Percentiles rank a stretch among this genome's conserved stretches.
Evolutionary conservation across 2,888 invertebrate species (phyloP).

Genomic region (Troides oblongomaculatus): DNA sequence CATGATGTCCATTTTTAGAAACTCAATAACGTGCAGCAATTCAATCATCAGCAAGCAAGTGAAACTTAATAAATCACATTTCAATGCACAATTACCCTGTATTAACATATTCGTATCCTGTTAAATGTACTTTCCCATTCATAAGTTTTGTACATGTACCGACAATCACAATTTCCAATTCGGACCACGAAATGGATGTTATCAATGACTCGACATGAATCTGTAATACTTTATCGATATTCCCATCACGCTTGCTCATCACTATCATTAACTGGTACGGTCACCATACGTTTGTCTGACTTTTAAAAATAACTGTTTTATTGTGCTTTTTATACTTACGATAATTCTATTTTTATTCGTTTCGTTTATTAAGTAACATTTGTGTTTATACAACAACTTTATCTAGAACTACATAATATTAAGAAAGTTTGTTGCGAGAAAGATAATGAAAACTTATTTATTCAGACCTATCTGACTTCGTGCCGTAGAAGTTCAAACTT

Average conservation of each 20-base stretch:
- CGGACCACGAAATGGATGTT: constrained; percentile 37
- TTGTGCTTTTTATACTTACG: too few species aligned
- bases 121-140: constrained; percentile 40
- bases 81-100: constrained; percentile 16
- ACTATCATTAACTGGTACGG: constrained; percentile 20
- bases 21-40: too few species aligned
- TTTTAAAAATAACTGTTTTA: too few species aligned
- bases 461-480: too few species aligned
- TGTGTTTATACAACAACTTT: too few species aligned
- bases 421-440: too few species aligned
- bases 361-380: too few species aligned
- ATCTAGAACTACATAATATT: too few species aligned
- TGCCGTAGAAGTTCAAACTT: too few species aligned
- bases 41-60: not conserved
- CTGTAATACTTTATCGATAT: constrained; percentile 53
- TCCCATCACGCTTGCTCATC: constrained; percentile 31
- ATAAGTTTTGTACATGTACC: constrained; percentile 34
- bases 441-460: too few species aligned
- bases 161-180: constrained; percentile 41
- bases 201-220: constrained; percentile 24
- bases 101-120: constrained; percentile 29
- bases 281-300: constrained; percentile 1
- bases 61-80: constrained; percentile 8
- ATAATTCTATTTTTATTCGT: too few species aligned
- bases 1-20: too few species aligned